Evolutionary conservation across 2,797 vertebrate genomes (phyloP).

Genomic region (Delichon dasypus): DNA sequence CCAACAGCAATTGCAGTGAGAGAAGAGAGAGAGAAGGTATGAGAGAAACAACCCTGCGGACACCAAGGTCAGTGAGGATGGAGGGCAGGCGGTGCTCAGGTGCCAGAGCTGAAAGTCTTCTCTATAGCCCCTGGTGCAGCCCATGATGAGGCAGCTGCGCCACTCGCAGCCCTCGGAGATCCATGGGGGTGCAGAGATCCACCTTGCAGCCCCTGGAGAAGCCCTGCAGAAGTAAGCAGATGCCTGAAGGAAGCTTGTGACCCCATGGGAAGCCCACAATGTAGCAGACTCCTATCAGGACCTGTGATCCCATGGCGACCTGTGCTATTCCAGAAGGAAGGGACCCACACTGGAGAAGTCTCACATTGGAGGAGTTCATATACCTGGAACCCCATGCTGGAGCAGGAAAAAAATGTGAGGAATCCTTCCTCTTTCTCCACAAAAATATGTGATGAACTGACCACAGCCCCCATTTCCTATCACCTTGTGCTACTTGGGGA

Average conservation of each 20-base stretch:
- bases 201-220: accelerated
- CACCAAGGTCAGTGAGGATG: neutral
- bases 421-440: neutral
- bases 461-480: neutral
- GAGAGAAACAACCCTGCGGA: neutral
- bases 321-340: neutral
- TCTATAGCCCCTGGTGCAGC: accelerated
- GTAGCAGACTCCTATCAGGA: neutral
- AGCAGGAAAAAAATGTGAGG: neutral
- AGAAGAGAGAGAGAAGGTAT: neutral
- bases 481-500: accelerated
- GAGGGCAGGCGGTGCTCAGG: neutral
- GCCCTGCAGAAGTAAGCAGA: neutral
- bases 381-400: neutral
- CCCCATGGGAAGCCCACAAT: neutral
- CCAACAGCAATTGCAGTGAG: neutral
- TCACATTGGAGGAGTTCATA: neutral
- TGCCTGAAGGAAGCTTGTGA: neutral
- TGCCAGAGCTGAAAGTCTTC: accelerated
- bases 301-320: accelerated
- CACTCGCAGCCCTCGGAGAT: neutral
- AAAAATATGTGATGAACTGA: neutral
- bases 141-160: neutral
- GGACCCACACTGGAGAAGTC: accelerated
- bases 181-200: neutral